Conservation (phyloP, 1,140 invertebrate species). For the Trissolcus basalis region DNA sequence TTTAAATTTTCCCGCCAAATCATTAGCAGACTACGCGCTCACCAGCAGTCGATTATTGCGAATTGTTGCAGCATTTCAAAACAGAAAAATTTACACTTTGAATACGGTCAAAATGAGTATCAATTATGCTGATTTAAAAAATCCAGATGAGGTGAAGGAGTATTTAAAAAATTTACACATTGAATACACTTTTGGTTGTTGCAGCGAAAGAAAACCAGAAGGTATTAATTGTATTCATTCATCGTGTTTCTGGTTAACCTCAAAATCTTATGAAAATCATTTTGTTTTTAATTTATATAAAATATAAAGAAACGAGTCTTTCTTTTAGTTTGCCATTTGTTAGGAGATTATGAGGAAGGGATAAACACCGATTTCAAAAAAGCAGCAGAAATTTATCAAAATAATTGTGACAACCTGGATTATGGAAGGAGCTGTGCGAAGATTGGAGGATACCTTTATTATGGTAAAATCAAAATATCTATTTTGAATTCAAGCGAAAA, state of each 20-base stretch:
- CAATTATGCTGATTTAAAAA: conserved; percentile 84
- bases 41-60: too few species aligned
- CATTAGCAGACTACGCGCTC: too few species aligned
- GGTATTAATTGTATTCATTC: conserved; percentile 67
- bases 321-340: conserved; percentile 89
- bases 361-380: conserved; percentile 87
- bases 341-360: conserved; percentile 91
- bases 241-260: too few species aligned
- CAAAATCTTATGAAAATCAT: too few species aligned
- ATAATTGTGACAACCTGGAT: conserved; percentile 84
- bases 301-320: conserved; percentile 3
- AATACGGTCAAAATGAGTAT: conserved; percentile 66
- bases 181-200: conserved; percentile 94
- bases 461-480: too few species aligned
- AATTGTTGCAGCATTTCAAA: too few species aligned
- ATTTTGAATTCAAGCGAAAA: too few species aligned
- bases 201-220: conserved; percentile 87
- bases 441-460: conserved; percentile 83
- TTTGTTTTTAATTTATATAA: too few species aligned
- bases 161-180: conserved; percentile 92
- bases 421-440: conserved; percentile 85
- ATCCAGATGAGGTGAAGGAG: conserved; percentile 89
- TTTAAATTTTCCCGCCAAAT: too few species aligned
- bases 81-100: too few species aligned
- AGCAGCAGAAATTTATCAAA: conserved; percentile 86